These are phyloP conservation scores for Ginglymostoma cirratum DNA, from an alignment of 2,113 vertebrate species.

Conservation along the genomic window DNA sequence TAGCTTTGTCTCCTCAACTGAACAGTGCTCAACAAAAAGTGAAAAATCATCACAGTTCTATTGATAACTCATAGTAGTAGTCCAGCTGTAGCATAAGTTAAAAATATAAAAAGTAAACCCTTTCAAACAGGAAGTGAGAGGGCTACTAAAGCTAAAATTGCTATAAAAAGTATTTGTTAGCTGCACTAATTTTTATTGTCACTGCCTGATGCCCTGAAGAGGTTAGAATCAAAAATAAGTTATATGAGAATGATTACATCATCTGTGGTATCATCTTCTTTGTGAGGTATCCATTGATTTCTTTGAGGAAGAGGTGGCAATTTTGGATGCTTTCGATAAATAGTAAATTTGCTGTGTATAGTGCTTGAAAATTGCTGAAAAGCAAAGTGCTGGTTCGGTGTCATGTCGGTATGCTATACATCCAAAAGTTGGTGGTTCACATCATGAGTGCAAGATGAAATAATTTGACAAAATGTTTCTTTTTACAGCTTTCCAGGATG, in stretches of 20 bases:
- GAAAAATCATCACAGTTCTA: not conserved
- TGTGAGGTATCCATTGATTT: too few species aligned
- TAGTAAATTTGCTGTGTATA: too few species aligned
- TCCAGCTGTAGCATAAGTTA: not conserved
- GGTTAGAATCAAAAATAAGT: too few species aligned
- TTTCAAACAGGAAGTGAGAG: not conserved
- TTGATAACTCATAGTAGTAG: not conserved
- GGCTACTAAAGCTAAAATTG: not conserved
- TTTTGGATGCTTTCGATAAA: not conserved
- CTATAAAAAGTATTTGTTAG: not conserved
- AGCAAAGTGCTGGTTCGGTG: too few species aligned
- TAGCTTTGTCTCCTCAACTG: not conserved
- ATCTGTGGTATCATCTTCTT: too few species aligned
- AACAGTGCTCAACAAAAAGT: not conserved
- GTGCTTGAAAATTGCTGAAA: too few species aligned
- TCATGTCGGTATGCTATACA: too few species aligned
- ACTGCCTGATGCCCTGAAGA: not conserved
- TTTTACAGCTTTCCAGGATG: not conserved
- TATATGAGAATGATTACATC: too few species aligned
- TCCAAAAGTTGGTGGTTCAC: too few species aligned
- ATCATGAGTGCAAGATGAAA: too few species aligned
- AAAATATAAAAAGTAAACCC: not conserved
- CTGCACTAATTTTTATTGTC: not conserved
- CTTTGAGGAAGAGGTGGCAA: not conserved
- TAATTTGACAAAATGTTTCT: too few species aligned